Percentiles rank a stretch among this genome's conserved stretches.
Conservation (phyloP, 1,140 invertebrate species). For the Aethina tumida region DNA sequence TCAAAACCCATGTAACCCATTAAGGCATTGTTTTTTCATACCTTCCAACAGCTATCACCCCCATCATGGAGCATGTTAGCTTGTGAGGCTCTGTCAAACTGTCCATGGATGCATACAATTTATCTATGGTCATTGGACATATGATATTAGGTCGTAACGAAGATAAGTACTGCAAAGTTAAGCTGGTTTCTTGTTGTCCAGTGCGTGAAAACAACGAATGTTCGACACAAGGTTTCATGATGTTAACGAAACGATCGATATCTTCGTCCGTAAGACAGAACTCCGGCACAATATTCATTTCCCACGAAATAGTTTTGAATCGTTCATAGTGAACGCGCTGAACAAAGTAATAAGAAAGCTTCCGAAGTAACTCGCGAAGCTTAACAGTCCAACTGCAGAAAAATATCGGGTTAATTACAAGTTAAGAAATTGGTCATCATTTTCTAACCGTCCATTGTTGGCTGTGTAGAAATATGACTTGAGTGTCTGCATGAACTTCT, state of each 20-base stretch:
- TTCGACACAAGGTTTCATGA: conserved; percentile 32
- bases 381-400: conserved; percentile 53
- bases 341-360: conserved; percentile 49
- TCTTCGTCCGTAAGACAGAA: conserved; percentile 70
- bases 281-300: conserved; percentile 51
- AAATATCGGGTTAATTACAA: neutral
- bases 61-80: conserved; percentile 68
- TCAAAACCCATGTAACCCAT: too few relatives aligned
- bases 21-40: too few relatives aligned
- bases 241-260: conserved; percentile 73
- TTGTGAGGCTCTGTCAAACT: conserved; percentile 82
- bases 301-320: conserved; percentile 54
- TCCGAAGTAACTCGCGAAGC: conserved; percentile 51
- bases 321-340: conserved; percentile 54
- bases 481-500: conserved; percentile 70
- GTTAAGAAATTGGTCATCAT: neutral
- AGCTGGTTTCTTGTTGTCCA: conserved; percentile 51
- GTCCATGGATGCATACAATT: conserved; percentile 66
- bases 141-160: conserved; percentile 72
- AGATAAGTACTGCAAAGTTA: conserved; percentile 65
- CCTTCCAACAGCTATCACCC: conserved; percentile 58
- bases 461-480: conserved; percentile 87
- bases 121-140: conserved; percentile 73
- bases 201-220: conserved; percentile 68
- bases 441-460: conserved; percentile 52